phyloP scores from a whole-genome alignment of 2,797 vertebrate species.

The Argyrosomus regius region DNA sequence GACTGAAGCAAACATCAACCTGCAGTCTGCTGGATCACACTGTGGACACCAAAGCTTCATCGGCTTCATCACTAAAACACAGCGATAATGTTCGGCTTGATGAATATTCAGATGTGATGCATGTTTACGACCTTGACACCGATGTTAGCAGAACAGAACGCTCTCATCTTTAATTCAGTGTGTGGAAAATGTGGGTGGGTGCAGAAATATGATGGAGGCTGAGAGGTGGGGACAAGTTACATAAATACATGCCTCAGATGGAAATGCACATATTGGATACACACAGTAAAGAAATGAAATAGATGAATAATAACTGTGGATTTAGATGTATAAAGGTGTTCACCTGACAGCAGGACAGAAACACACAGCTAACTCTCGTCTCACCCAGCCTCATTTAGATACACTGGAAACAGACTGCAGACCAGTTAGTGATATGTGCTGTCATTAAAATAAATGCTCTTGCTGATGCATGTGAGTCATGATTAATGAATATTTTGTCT shows the following conservation, averaged over 20 bases:
- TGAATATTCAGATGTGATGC: conserved; percentile 1
- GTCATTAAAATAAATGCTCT: background rate
- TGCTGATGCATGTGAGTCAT: background rate
- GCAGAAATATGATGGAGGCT: background rate
- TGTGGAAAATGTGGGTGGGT: background rate
- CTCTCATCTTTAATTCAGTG: background rate
- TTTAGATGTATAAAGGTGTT: too few species aligned
- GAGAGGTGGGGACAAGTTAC: background rate
- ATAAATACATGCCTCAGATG: background rate
- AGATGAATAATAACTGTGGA: background rate
- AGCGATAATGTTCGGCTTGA: background rate
- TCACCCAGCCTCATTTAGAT: background rate
- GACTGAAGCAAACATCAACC: background rate
- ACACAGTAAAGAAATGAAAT: background rate
- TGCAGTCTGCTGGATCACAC: background rate
- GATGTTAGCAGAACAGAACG: background rate
- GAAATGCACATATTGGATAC: background rate
- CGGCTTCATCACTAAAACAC: background rate
- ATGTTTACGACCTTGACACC: background rate
- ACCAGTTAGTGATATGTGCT: too few species aligned
- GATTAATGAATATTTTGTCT: too few species aligned
- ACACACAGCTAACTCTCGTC: background rate
- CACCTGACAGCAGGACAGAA: background rate
- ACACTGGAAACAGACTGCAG: background rate
- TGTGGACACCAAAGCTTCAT: background rate